Conservation (phyloP, 2,113 vertebrate species). For the Neodontobutis hainanensis region DNA sequence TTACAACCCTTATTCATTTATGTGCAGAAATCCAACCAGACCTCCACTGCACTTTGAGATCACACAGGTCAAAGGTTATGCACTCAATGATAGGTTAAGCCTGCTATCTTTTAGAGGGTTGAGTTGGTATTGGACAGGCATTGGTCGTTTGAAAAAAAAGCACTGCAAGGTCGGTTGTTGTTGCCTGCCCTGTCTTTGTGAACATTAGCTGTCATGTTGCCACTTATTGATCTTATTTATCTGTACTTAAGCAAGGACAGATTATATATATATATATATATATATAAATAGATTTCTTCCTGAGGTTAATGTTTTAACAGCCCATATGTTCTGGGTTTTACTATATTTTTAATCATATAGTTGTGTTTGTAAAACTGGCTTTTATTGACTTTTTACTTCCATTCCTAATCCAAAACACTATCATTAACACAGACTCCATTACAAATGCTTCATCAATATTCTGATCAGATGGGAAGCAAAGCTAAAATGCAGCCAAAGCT, state of each 20-base stretch:
- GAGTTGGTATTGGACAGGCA: slow-evolving; percentile 27
- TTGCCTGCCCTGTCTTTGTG: slow-evolving; percentile 47
- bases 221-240: slow-evolving; percentile 47
- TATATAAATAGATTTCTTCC: not conserved
- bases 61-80: slow-evolving; percentile 43
- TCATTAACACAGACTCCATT: too few relatives aligned
- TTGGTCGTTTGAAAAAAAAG: slow-evolving; percentile 33
- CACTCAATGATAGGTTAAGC: slow-evolving; percentile 55
- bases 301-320: not conserved
- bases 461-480: too few relatives aligned
- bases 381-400: too few relatives aligned
- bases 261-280: too few relatives aligned
- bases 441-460: too few relatives aligned
- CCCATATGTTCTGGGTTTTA: not conserved
- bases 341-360: not conserved
- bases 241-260: not conserved
- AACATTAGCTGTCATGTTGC: slow-evolving; percentile 48
- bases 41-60: slow-evolving; percentile 29
- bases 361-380: not conserved
- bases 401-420: too few relatives aligned
- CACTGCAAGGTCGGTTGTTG: slow-evolving; percentile 59
- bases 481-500: too few relatives aligned
- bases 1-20: slow-evolving; percentile 57
- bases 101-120: slow-evolving; percentile 45
- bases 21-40: slow-evolving; percentile 51